Conservation (phyloP, 2,888 invertebrate species). For the Eulithis testata region DNA sequence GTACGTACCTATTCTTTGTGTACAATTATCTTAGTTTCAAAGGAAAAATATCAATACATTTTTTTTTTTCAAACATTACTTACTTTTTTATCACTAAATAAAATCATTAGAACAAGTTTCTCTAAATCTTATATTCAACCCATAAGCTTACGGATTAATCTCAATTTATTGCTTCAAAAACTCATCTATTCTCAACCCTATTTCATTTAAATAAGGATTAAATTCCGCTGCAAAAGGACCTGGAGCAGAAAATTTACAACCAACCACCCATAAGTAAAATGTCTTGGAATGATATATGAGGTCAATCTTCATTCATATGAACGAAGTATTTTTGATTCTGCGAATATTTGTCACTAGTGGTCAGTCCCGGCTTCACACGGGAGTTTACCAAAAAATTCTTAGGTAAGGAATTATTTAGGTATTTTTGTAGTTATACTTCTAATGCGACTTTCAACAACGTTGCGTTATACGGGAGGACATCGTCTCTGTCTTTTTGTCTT, state of each 20-base stretch:
- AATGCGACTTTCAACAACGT: too few species aligned
- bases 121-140: conserved; percentile 40
- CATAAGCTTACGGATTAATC: conserved; percentile 43
- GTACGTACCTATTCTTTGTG: too few species aligned
- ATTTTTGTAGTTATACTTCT: too few species aligned
- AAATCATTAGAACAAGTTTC: conserved; percentile 41
- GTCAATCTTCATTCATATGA: conserved; percentile 71
- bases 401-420: too few species aligned
- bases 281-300: conserved; percentile 70
- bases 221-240: conserved; percentile 35
- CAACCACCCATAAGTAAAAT: conserved; percentile 69
- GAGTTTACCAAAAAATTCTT: too few species aligned
- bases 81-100: conserved; percentile 31
- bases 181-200: conserved; percentile 33
- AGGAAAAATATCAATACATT: conserved; percentile 3
- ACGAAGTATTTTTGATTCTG: conserved; percentile 49
- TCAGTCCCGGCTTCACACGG: too few species aligned
- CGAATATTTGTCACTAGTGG: conserved; percentile 58
- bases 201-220: not conserved
- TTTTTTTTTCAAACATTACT: not conserved
- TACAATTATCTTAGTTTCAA: too few species aligned
- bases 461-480: too few species aligned
- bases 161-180: conserved; percentile 36
- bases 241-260: conserved; percentile 68
- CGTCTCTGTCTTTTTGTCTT: too few species aligned